Evolutionary conservation across 2,888 invertebrate genomes (phyloP).

Genomic region (Meiosimyza decipiens): DNA sequence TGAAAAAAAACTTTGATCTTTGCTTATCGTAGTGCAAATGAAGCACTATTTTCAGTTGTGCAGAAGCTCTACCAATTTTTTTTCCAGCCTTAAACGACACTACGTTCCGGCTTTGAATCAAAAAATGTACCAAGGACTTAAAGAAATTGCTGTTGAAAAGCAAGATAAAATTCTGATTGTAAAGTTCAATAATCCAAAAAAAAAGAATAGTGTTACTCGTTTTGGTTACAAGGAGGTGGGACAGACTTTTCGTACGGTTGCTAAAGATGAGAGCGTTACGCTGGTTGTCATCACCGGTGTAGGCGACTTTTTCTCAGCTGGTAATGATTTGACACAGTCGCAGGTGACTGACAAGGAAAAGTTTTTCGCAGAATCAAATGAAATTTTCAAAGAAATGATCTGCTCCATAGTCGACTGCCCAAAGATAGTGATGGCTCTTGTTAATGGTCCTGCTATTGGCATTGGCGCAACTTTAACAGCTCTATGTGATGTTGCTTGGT

Average conservation of each 20-base stretch:
- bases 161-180: conserved; percentile 71
- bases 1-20: no score
- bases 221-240: conserved; percentile 77
- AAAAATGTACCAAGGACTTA: conserved; percentile 52
- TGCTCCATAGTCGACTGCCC: conserved; percentile 85
- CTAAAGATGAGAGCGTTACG: conserved; percentile 73
- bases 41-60: no score
- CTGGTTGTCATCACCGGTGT: conserved; percentile 78
- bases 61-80: no score
- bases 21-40: no score
- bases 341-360: conserved; percentile 49
- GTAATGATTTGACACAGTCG: conserved; percentile 52
- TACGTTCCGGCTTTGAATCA: no score
- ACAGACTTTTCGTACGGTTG: conserved; percentile 76
- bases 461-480: conserved; percentile 81
- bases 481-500: conserved; percentile 89
- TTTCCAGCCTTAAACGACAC: no score
- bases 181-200: conserved; percentile 79
- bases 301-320: conserved; percentile 60
- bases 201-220: conserved; percentile 81
- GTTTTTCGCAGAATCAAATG: conserved; percentile 54
- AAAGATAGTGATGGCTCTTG: conserved; percentile 86
- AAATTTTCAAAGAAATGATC: conserved; percentile 72
- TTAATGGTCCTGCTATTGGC: conserved; percentile 96
- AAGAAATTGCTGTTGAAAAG: conserved; percentile 57